Conservation (phyloP, 2,797 vertebrate species). For the Tiaroga cobitis region DNA sequence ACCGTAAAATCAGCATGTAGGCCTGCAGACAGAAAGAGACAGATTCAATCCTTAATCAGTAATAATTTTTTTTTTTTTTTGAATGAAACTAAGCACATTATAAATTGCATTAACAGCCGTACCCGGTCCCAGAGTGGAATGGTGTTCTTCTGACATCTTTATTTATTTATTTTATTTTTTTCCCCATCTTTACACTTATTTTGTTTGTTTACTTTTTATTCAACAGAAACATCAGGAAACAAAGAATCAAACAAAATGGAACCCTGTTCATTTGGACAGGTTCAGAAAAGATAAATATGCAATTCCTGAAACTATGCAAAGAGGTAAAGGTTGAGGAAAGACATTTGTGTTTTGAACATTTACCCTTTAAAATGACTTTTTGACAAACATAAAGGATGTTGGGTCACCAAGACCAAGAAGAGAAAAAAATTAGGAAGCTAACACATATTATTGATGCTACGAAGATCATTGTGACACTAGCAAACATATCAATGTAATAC, state of each 20-base stretch:
- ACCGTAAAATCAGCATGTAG: constrained; percentile 61
- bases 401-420: neutral
- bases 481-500: neutral
- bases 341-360: neutral
- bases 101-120: neutral
- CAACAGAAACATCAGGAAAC: neutral
- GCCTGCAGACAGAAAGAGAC: constrained; percentile 60
- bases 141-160: neutral
- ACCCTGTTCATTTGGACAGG: neutral
- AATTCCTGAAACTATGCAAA: neutral
- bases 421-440: neutral
- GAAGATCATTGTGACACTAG: neutral
- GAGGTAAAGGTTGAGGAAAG: neutral
- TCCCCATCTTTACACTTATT: neutral
- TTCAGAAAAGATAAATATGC: neutral
- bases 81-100: neutral
- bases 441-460: neutral
- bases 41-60: neutral
- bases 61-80: no score
- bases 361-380: neutral
- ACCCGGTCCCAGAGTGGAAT: neutral
- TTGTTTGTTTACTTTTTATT: neutral
- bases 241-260: neutral
- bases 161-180: neutral
- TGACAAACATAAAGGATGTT: neutral